Base-by-base conservation (phyloP, 2,888 invertebrate species). In the Pachliopta kotzebuea region DNA sequence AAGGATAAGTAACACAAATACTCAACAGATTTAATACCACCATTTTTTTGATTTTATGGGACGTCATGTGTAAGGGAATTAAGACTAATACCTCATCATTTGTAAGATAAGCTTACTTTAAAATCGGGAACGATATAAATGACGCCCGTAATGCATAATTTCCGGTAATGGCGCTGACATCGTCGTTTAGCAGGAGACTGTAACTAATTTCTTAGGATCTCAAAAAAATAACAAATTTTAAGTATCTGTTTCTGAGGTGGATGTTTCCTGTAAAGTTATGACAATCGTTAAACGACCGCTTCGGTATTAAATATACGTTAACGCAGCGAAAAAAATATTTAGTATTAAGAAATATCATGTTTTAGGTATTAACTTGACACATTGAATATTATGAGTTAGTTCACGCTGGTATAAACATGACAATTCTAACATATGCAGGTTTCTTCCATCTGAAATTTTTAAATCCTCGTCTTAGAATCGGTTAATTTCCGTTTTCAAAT, bases 51-150 rank as follows among this genome's bases (percentile, higher is more conserved):
- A 63, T 42, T 61, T 65, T 61, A 26, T 60, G 56, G 56, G 45
- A 59, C 61, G 69, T 72, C 76, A 76, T 83, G 77, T 75, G 67
- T 80, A 75, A 78, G 65, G 74, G 76, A 76, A 79, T 83, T 79
- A 78, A 78, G 75, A 76, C 69, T 76, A 76, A 77, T 72, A 68
- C 73, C 70, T 59, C 60, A 66, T 63, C 67, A 70, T 72, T 73
- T 69, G 63, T 57, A 65, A 70, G 67, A 73, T 75, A 72, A 75
- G 72, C 71, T 75, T 71, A 71, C 73, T 72, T 60, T 8, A 54
- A 24, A 50, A 26, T 59, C 42, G 60, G 24, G 57, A 58, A 57
- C 57, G 29, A 50, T 61, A 21, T 56, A 42, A 56, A 57, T 20
- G 29, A 21, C 20, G 20, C n/a, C 20, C 21, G 29, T 54, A 26